Base-by-base conservation (phyloP, 2,888 invertebrate species). In the Synanthedon vespiformis region DNA sequence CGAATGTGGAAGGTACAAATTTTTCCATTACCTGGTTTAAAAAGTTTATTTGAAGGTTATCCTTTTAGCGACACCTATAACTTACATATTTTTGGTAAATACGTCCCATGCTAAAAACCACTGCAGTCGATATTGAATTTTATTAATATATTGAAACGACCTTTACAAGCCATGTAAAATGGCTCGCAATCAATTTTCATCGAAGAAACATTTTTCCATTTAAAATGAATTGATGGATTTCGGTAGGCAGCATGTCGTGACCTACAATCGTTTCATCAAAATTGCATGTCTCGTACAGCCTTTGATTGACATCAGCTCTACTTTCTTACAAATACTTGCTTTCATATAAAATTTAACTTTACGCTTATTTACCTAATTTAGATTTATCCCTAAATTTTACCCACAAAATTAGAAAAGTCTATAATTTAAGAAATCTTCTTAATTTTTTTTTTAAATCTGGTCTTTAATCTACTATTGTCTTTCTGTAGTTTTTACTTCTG, bases 181-280 rank as follows among this genome's bases (percentile, higher is more conserved):
- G 44, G 6, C n/a, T 44, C 13, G 14, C 3, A 44, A 44, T 44
- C 44, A n/a, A 44, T 44, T 44, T 44, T 44, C 44, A 13, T 44
- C 14, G 13, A 44, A 44, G 44, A 44, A 44, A 44, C 12, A 44
- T 44, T 34, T 34, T 44, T 48, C 40, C 12, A 34, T 27, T 41
- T 14, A 41, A 41, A 49, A 47, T 12, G 10, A 8, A 47, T 54
- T 40, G 40, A 48, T 52, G 14, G 40, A n/a, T 12, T 51, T 51
- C 51, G 40, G 51, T 13, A 14, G 40, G 49, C 5, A 48, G 47
- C 40, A 34, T 48, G 50, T 48, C 50, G 55, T 53, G 55, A 50
- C 53, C 55, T 52, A 52, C 54, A 54, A 41, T 40, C 44, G 44
- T 52, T 53, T 54, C 52, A 48, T 40, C 51, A 52, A 51, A 48